Base-by-base conservation (phyloP, 2,113 vertebrate species). In the Mohoua ochrocephala region DNA sequence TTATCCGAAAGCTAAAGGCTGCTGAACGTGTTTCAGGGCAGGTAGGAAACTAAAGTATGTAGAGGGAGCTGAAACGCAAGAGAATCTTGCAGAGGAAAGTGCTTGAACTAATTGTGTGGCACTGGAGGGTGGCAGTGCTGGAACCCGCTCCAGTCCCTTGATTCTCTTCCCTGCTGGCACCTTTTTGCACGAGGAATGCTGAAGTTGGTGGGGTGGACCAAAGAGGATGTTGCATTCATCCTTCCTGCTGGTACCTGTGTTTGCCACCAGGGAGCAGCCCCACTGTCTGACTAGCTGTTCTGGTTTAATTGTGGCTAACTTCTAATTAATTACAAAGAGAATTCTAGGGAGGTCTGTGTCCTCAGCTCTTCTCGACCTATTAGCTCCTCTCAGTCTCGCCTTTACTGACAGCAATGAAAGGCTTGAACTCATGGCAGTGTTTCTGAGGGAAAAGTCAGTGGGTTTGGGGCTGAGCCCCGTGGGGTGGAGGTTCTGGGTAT, bases 131-230 rank as follows among this genome's bases (percentile, higher is more conserved):
- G 49, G 57, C 4, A 4, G 3, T 49, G 53, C 68, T 92, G 79
- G 31, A 49, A 84, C 0, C 0, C 37, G 11, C 19, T 64, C 23
- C 3, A 0, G 4, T 45, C 8, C 41, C 15, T 42, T 1, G 0
- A 14, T 59, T 71, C 22, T 64, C 9, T 53, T 88, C 26, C 37
- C 17, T 53, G 5, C 37, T 71, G 10, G 3, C 2, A 2, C 37
- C 18, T 60, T 86, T 92, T 56, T 86, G 67, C 23, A 9, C 0
- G 1, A 50, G 39, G n/a, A 83, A 26, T 45, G 71, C 41, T 73
- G 44, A 52, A 69, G 26, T 30, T 60, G 67, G 52, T n/a, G 21
- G 28, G 14, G 10, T 68, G 50, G 33, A 73, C 14, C 26, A 28
- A 60, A 83, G 33, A 59, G 17, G 17, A n/a, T 1, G 0, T 13